Evolutionary conservation across 1,140 invertebrate species (phyloP).

Genomic region (honey bee (Apis mellifera)): Amel_HAv3.1 CM009932.2:14147001-14147500

Average conservation of each 20-base stretch:
- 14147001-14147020: background rate
- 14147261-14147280: background rate
- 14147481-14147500: slow-evolving; percentile 72
- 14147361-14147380: background rate
- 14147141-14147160: slow-evolving; percentile 26
- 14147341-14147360: background rate
- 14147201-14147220: background rate
- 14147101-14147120: background rate
- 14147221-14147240: background rate
- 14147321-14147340: background rate
- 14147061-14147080: slow-evolving; percentile 22
- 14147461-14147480: background rate
- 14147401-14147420: slow-evolving; percentile 24
- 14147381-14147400: no score
- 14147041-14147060: background rate
- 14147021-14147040: slow-evolving; percentile 4
- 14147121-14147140: background rate
- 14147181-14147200: background rate
- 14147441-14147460: no score
- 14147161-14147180: background rate
- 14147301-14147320: slow-evolving; percentile 22
- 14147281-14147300: background rate
- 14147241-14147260: slow-evolving; percentile 13
- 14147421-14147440: slow-evolving; percentile 8
- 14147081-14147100: background rate